phyloP scores from a whole-genome alignment of 2,797 vertebrate genomes.

The Chaetodon trifasciatus region DNA sequence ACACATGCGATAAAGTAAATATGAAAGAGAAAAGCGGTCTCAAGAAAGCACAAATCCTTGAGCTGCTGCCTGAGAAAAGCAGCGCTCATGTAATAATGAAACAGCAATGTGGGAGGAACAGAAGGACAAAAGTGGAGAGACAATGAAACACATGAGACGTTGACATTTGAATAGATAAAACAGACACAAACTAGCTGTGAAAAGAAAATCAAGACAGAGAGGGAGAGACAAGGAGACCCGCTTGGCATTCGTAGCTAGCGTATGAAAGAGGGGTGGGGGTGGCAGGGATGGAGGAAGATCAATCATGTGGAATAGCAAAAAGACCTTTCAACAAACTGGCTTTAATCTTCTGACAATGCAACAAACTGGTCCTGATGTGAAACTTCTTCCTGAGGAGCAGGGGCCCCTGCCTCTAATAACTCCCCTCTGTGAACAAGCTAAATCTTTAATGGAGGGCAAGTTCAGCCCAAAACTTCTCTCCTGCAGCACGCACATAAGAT shows the following conservation, averaged over 20 bases:
- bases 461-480: slow-evolving; percentile 58
- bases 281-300: slow-evolving; percentile 69
- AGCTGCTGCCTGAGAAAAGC: slow-evolving; percentile 15
- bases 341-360: slow-evolving; percentile 84
- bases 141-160: slow-evolving; percentile 31
- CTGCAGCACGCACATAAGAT: slow-evolving; percentile 27
- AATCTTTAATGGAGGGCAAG: slow-evolving; percentile 82
- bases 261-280: slow-evolving; percentile 49
- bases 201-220: slow-evolving; percentile 32
- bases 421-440: slow-evolving; percentile 77
- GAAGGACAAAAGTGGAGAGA: slow-evolving; percentile 33
- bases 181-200: slow-evolving; percentile 42
- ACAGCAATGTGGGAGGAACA: slow-evolving; percentile 36
- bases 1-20: slow-evolving; percentile 27
- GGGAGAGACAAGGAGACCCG: slow-evolving; percentile 27
- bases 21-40: slow-evolving; percentile 16
- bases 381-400: slow-evolving; percentile 65
- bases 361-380: slow-evolving; percentile 82
- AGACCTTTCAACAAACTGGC: slow-evolving; percentile 79
- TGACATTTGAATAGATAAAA: slow-evolving; percentile 53
- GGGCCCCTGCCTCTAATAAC: slow-evolving; percentile 78
- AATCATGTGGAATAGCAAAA: slow-evolving; percentile 80
- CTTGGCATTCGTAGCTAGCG: slow-evolving; percentile 48
- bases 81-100: slow-evolving; percentile 18
- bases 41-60: slow-evolving; percentile 9